A percentile compares a stretch with the other conserved stretches of the same genome.
These are phyloP conservation scores for Alligator sinensis DNA, from an alignment of 2,113 vertebrate genomes.

Conservation along the genomic window DNA sequence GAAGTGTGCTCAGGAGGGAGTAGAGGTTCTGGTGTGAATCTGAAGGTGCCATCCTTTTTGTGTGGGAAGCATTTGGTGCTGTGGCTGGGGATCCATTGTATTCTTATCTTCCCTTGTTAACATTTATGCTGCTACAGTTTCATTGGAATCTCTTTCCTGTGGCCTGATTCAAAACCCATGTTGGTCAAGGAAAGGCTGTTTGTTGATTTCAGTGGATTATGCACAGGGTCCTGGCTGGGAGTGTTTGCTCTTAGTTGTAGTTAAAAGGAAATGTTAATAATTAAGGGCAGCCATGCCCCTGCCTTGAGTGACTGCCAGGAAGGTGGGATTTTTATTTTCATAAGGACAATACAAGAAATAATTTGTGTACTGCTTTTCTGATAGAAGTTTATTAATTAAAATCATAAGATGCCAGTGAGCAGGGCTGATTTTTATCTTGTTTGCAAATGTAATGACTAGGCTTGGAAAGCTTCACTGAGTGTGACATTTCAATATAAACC, in stretches of 20 bases:
- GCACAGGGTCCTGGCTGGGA: neutral
- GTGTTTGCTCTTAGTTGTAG: neutral
- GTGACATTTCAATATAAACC: neutral
- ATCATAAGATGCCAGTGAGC: neutral
- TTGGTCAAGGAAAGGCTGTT: neutral
- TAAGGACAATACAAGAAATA: neutral
- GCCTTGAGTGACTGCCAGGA: fast-evolving
- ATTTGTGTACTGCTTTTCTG: neutral
- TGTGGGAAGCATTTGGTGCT: neutral
- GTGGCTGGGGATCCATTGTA: neutral
- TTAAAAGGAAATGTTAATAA: neutral
- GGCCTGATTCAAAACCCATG: neutral
- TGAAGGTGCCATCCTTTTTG: neutral
- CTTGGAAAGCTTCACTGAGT: neutral
- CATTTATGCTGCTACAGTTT: neutral
- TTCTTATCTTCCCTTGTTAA: neutral
- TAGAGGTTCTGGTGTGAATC: neutral
- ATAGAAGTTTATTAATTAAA: neutral
- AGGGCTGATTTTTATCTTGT: neutral
- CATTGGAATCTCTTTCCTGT: neutral
- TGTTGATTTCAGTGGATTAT: neutral
- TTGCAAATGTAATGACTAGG: neutral
- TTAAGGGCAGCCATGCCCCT: neutral
- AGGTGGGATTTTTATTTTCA: neutral
- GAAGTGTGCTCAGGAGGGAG: neutral